These are phyloP conservation scores for Sternarchorhynchus goeldii DNA, from an alignment of 2,797 vertebrate genomes.

Conservation along the genomic window DNA sequence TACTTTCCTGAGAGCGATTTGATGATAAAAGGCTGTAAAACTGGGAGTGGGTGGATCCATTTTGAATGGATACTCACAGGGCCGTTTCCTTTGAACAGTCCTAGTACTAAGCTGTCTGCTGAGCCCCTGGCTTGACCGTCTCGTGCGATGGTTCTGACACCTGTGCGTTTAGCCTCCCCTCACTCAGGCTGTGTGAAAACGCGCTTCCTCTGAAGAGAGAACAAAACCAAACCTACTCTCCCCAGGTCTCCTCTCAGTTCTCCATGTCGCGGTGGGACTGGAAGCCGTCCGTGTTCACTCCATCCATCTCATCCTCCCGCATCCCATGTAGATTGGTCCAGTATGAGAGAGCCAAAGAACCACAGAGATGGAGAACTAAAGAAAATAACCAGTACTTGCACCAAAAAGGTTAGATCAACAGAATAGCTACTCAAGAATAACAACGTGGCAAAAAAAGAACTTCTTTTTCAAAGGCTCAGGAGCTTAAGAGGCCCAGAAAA, in stretches of 20 bases:
- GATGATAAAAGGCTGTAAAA: constrained; percentile 60
- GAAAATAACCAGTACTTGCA: constrained; percentile 60
- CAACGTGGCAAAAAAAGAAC: constrained; percentile 49
- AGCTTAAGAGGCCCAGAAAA: not conserved
- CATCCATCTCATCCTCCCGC: constrained; percentile 58
- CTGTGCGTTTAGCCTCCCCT: constrained; percentile 38
- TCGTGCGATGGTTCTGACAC: constrained; percentile 37
- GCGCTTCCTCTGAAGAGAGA: constrained; percentile 34
- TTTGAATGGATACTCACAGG: not conserved
- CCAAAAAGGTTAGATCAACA: constrained; percentile 62
- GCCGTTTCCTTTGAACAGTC: too few species aligned
- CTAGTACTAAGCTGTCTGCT: constrained; percentile 30
- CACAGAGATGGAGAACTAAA: constrained; percentile 60
- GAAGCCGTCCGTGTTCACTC: constrained; percentile 62
- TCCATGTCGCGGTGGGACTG: constrained; percentile 50
- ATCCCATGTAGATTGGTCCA: constrained; percentile 37
- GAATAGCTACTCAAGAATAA: constrained; percentile 47
- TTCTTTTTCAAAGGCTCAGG: constrained; percentile 43
- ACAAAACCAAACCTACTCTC: constrained; percentile 43
- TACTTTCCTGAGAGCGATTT: constrained; percentile 51
- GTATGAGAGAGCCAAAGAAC: constrained; percentile 54
- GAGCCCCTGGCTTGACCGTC: constrained; percentile 32
- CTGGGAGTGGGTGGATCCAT: constrained; percentile 44
- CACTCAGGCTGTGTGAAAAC: constrained; percentile 15
- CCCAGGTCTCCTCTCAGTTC: constrained; percentile 37